Base-by-base conservation (phyloP, 2,888 invertebrate genomes). In the Acheta domesticus region DNA sequence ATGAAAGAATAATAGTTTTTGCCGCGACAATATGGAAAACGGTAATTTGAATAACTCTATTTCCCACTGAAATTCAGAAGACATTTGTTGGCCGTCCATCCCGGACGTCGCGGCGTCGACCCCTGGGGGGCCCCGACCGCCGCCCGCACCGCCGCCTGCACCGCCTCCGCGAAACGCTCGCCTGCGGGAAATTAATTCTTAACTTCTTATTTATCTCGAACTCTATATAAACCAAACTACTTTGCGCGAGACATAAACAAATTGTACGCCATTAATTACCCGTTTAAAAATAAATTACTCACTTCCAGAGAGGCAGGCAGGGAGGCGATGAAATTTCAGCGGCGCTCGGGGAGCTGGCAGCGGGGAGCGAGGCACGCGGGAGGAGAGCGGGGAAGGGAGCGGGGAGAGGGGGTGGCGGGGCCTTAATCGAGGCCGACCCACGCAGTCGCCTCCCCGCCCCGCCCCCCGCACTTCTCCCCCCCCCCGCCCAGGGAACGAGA, bases 201-300 rank as follows among this genome's bases (percentile, higher is more conserved):
- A 19, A n/a, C 62, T 36, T 62, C 62, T 62, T 62, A 62, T 62
- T 62, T 62, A 62, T 62, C 62, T 36, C 36, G 36, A 36, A 36
- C 36, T 62, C 62, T 62, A 62, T 62, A 62, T 62, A 62, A 19
- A 62, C 62, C 62, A 62, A 14, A 14, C 62, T 62, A 62, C 62
- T 62, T 62, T n/a, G 62, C 62, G n/a, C 62, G 62, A 62, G 62
- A 62, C 62, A 62, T 62, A 14, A 62, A 62, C 62, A 62, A 62
- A 62, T 62, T 62, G 62, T 19, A 62, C 62, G 62, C n/a, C 62
- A 62, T 62, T 62, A 62, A 62, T 62, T 62, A 62, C 62, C n/a
- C 62, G n/a, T 62, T 62, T 62, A 62, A 62, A 62, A 62, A 62
- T 62, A 62, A 62, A 62, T 62, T 62, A 62, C 62, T 62, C 62